Percentiles rank a stretch among this genome's conserved stretches.
These are phyloP conservation scores for Dermatemys mawii DNA, from an alignment of 2,113 vertebrate species.

Conservation along the genomic window DNA sequence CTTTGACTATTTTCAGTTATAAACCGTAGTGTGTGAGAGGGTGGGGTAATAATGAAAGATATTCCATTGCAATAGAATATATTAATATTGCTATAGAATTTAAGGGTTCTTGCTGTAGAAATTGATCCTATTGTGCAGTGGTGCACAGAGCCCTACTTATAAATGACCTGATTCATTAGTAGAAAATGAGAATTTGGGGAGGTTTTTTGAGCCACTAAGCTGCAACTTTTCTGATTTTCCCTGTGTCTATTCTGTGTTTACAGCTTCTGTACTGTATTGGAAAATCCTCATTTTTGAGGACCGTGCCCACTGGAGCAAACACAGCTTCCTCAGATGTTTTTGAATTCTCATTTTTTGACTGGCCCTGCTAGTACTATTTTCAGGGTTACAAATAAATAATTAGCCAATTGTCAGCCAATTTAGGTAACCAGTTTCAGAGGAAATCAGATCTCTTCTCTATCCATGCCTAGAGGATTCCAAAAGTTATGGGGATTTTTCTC, in stretches of 20 bases:
- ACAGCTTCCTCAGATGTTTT: not conserved
- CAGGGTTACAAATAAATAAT: not conserved
- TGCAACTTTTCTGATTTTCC: constrained; percentile 18
- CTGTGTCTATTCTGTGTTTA: not conserved
- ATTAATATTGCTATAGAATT: constrained; percentile 41
- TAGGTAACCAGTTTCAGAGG: not conserved
- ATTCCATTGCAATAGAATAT: constrained; percentile 53
- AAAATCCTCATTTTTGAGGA: not conserved
- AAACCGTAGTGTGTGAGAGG: constrained; percentile 32
- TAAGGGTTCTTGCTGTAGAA: constrained; percentile 43
- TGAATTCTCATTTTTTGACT: not conserved
- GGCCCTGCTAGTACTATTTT: not conserved
- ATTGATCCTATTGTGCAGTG: constrained; percentile 44
- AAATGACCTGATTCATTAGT: constrained; percentile 15
- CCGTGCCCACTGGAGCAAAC: not conserved
- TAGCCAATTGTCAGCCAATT: not conserved
- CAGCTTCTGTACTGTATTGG: not conserved
- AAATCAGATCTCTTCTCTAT: not conserved
- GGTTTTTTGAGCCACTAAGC: not conserved
- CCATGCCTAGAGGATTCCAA: not conserved
- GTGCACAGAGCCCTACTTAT: constrained; percentile 8
- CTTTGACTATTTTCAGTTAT: constrained; percentile 49
- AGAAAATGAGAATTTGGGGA: constrained; percentile 26
- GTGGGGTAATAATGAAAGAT: constrained; percentile 41
- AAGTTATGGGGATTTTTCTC: not conserved